Evolutionary conservation across 1,140 invertebrate species (phyloP).

Genomic region (Ostrea edulis): DNA sequence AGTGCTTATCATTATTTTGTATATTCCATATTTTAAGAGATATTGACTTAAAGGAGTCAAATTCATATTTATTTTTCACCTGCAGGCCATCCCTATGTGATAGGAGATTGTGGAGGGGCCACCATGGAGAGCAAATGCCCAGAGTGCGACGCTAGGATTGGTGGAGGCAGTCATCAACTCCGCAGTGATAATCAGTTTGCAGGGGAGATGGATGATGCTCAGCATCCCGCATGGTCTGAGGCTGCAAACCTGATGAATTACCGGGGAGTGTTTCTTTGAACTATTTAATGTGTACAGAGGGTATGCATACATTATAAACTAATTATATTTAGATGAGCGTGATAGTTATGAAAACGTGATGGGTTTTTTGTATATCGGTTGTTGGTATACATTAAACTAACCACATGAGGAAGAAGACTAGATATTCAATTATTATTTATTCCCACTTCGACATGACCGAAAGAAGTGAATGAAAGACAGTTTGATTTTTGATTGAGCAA

Average conservation of each 20-base stretch:
- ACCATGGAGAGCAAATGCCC: constrained; percentile 83
- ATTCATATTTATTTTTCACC: neutral
- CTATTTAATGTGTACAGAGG: too few relatives aligned
- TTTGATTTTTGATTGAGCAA: too few relatives aligned
- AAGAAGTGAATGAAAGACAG: too few relatives aligned
- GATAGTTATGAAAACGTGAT: too few relatives aligned
- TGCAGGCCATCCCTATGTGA: constrained; percentile 85
- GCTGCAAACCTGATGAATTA: constrained; percentile 67
- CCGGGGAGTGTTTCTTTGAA: too few relatives aligned
- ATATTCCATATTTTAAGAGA: neutral
- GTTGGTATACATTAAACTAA: too few relatives aligned
- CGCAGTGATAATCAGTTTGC: constrained; percentile 81
- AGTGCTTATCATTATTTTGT: neutral
- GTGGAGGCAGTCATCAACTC: constrained; percentile 84
- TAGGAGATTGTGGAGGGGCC: constrained; percentile 87
- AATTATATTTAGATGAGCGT: too few relatives aligned
- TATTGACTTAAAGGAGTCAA: neutral
- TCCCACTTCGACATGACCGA: too few relatives aligned
- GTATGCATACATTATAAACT: too few relatives aligned
- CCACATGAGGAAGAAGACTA: too few relatives aligned
- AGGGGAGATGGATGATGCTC: constrained; percentile 77
- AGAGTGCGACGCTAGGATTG: constrained; percentile 84
- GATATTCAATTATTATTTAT: too few relatives aligned
- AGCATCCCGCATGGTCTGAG: constrained; percentile 74
- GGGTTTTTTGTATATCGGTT: too few relatives aligned